Evolutionary conservation across 1,140 invertebrate species (phyloP).

Genomic region (Capitella teleta): DNA sequence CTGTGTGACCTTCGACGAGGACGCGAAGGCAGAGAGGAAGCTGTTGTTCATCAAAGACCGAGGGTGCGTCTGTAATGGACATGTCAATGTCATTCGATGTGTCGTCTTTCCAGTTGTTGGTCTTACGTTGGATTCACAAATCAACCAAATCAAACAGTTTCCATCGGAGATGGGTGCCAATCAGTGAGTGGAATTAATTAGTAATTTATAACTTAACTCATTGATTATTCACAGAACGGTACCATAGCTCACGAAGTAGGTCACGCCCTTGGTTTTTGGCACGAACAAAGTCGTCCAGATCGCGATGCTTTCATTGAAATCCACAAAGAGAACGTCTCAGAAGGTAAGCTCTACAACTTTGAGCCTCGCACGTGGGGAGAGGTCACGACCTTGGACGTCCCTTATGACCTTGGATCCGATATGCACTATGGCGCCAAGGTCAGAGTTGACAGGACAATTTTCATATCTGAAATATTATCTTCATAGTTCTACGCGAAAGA

Average conservation of each 20-base stretch:
- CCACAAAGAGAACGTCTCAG: constrained; percentile 18
- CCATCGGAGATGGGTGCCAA: constrained; percentile 13
- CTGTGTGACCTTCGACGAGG: constrained; percentile 89
- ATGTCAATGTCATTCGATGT: too few species aligned
- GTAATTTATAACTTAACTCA: too few species aligned
- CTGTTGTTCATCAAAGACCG: constrained; percentile 9
- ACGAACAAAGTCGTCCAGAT: constrained; percentile 33
- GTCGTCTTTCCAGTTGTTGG: constrained; percentile 9
- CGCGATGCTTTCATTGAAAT: constrained; percentile 13
- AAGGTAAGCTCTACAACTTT: constrained; percentile 90
- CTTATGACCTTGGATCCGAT: constrained; percentile 33
- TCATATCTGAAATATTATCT: background rate
- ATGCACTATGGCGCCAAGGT: constrained; percentile 34
- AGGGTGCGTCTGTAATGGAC: constrained; percentile 12
- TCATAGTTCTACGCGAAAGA: constrained; percentile 13
- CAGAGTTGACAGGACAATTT: too few species aligned
- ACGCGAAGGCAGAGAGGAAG: constrained; percentile 26
- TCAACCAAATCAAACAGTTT: constrained; percentile 12
- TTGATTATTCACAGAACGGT: too few species aligned
- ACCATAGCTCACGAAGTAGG: constrained; percentile 39
- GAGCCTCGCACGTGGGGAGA: constrained; percentile 71
- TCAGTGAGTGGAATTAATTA: constrained; percentile 4
- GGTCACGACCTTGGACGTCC: constrained; percentile 28
- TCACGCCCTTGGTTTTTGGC: constrained; percentile 39
- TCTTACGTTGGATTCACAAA: constrained; percentile 13